These are phyloP conservation scores for Philereme vetulata DNA, from an alignment of 2,888 invertebrate species.

Conservation along the genomic window DNA sequence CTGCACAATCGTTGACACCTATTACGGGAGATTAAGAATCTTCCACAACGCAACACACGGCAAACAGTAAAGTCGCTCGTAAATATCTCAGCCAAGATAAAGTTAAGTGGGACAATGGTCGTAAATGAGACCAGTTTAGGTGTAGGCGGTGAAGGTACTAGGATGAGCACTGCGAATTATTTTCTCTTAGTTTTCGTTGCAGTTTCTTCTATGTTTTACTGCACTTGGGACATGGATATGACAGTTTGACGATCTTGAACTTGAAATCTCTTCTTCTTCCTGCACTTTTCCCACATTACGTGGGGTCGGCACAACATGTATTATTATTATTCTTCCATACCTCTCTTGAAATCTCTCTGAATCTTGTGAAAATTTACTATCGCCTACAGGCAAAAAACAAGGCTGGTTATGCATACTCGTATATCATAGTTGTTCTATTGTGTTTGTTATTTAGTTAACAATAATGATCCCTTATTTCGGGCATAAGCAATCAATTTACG, in stretches of 20 bases:
- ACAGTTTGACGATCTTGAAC: too few species aligned
- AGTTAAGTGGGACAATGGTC: constrained; percentile 50
- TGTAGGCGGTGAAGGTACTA: constrained; percentile 13
- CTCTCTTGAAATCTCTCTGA: too few species aligned
- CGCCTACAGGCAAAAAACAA: neutral
- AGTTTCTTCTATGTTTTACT: too few species aligned
- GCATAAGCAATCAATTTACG: constrained; percentile 52
- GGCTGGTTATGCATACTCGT: neutral
- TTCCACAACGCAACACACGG: constrained; percentile 35
- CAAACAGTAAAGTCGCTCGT: constrained; percentile 42
- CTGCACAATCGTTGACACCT: constrained; percentile 32
- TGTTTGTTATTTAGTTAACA: constrained; percentile 8
- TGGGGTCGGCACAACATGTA: too few species aligned
- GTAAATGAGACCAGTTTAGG: constrained; percentile 45
- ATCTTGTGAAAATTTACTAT: too few species aligned
- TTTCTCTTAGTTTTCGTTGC: constrained; percentile 2
- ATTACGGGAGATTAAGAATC: constrained; percentile 35
- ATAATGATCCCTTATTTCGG: constrained; percentile 33
- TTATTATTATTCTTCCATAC: too few species aligned
- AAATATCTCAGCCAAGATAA: constrained; percentile 48
- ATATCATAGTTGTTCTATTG: too few species aligned
- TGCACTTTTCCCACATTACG: too few species aligned
- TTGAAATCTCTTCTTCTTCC: too few species aligned
- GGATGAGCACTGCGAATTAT: constrained; percentile 24
- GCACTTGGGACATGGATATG: too few species aligned